Base-by-base conservation (phyloP, 2,888 invertebrate genomes). In the Phyllotreta striolata region DNA sequence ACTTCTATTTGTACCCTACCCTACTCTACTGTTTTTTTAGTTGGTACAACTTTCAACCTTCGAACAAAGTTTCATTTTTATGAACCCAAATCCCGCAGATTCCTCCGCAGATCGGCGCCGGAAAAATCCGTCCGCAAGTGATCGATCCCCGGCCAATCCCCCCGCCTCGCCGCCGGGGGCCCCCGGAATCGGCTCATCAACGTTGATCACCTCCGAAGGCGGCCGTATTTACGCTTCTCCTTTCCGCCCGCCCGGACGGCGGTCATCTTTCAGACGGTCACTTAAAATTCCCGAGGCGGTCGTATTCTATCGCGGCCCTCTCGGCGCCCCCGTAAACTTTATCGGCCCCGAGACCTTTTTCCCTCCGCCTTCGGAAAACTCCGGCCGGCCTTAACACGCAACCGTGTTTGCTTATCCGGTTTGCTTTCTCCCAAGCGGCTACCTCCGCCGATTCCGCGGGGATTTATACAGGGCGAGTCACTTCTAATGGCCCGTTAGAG, bases 251-350 rank as follows among this genome's bases (percentile, higher is more conserved):
- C 4, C 1, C 24, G 24, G 52, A 39, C 61, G 37, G 56, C 54
- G 66, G 71, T 69, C 72, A 68, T 70, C 71, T 71, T 75, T 69
- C 69, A 69, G 70, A 71, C 71, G 73, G 74, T 72, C 74, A 74
- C 74, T 77, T 74, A 74, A 74, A 74, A 74, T 75, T 76, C 77
- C 78, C 76, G 54, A 62, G 75, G 66, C 72, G 72, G 71, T 71
- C 76, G 74, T 76, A 74, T 75, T 74, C 75, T 74, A 75, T 77
- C 75, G 73, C 72, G 68, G 70, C 70, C 68, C 66, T 66, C 74
- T 43, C 40, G n/a, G 43, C 8, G 8, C 37, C 44, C 72, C 44
- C 72, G 73, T 75, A 76, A 76, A 76, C 69, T 75, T 74, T 76
- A 75, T 76, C 75, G 72, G 70, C 70, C 65, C 57, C 61, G 64